These are phyloP conservation scores for Zaprionus vittiger DNA, from an alignment of 1,140 invertebrate genomes.

Conservation along the genomic window DNA sequence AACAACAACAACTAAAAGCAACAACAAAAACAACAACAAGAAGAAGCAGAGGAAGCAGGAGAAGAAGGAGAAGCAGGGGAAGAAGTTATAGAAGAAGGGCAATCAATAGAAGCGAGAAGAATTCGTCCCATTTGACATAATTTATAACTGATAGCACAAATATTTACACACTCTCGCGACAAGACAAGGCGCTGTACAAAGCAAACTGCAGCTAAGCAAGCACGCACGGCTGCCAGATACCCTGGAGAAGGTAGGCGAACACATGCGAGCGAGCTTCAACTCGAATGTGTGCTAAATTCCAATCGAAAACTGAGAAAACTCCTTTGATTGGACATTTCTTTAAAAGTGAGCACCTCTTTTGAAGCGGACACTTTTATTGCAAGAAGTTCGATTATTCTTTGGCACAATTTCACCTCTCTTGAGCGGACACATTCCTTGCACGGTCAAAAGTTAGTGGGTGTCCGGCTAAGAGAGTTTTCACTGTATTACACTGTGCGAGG, in stretches of 20 bases:
- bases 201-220: not conserved
- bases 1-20: slow-evolving; percentile 14
- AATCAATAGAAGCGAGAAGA: slow-evolving; percentile 17
- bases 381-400: no score
- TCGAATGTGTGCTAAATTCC: not conserved
- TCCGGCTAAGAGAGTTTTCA: no score
- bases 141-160: slow-evolving; percentile 36
- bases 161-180: slow-evolving; percentile 12
- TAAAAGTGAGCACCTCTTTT: not conserved
- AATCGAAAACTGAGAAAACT: not conserved
- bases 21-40: slow-evolving; percentile 1
- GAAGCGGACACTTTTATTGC: not conserved
- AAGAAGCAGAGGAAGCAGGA: not conserved
- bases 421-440: no score
- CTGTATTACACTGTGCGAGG: no score
- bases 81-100: slow-evolving; percentile 16
- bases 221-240: not conserved
- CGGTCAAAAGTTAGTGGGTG: no score
- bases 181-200: not conserved
- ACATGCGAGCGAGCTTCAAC: not conserved
- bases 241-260: not conserved
- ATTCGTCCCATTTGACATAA: slow-evolving; percentile 27
- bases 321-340: not conserved
- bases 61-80: slow-evolving; percentile 9
- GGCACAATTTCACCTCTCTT: no score